Base-by-base conservation (phyloP, 2,113 vertebrate genomes). In the Harpagus bidentatus region DNA sequence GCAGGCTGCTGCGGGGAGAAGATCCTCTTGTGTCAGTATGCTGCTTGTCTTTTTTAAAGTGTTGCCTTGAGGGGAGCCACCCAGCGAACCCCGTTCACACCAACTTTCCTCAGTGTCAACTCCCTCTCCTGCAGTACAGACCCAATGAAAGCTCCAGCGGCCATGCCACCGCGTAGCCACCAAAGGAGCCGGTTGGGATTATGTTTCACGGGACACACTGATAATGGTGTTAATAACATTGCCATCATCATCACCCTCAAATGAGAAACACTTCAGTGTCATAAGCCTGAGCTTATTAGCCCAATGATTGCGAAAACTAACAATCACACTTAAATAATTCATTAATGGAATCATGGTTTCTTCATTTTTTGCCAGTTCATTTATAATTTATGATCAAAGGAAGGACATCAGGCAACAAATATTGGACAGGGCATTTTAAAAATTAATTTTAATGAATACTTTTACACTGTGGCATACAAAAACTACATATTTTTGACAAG, bases 1-100 rank as follows among this genome's bases (percentile, higher is more conserved):
- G 96, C 52, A 98, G 91, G 80, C 98, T 98, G 88, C 98, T 98
- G 96, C 3, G 82, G 89, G 70, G 93, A 95, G 91, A 95, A 95
- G 23, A 94, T 11, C 70, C 36, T 25, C 26, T 36, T 0, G 22
- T 66, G 58, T 93, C 40, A 97, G 84, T 8, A 13, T 2, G 26
- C 38, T 42, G 28, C 36, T 45, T 26, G 50, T 25, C 58, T 23
- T 36, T 52, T 7, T 16, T 22, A 32, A 81, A 47, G 62, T 3
- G 47, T 4, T 72, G n/a, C 11, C 43, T 15, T 47, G 11, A 4
- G 79, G 55, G 50, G 19, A 93, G 32, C 55, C 40, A 50, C 78
- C 43, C 67, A 23, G 32, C 0, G 5, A 81, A 34, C 9, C 23
- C 70, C 4, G 4, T 0, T 81, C 11, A 21, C 56, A 23, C 12